These are phyloP conservation scores for Eueides isabella DNA, from an alignment of 1,140 invertebrate species.

Conservation along the genomic window DNA sequence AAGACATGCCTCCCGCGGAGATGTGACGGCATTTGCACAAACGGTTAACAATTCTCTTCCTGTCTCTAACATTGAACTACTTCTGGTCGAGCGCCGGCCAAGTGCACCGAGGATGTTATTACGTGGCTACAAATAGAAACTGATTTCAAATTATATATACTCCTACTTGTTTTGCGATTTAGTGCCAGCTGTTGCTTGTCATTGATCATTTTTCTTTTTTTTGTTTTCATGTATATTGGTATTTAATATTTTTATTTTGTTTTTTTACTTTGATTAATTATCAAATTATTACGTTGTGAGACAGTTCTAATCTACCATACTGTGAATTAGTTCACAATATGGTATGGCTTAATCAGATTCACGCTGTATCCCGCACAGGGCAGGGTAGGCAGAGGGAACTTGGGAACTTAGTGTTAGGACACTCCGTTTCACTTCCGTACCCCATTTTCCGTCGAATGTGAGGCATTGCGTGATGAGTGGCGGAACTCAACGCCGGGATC, in stretches of 20 bases:
- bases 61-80: conserved; percentile 78
- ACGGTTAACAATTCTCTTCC: conserved; percentile 70
- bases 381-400: no score
- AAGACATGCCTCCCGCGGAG: conserved; percentile 47
- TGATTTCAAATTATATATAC: conserved; percentile 42
- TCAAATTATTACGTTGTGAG: no score
- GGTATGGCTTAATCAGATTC: no score
- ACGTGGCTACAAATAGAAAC: conserved; percentile 62
- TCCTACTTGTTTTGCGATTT: conserved; percentile 37
- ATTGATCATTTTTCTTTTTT: neutral
- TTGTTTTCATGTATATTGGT: neutral
- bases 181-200: conserved; percentile 31
- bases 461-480: no score
- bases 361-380: no score
- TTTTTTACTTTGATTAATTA: no score
- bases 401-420: no score
- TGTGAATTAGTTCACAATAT: no score
- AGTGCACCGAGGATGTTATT: conserved; percentile 75
- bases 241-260: neutral
- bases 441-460: no score
- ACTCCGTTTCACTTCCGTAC: no score
- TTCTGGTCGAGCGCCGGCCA: conserved; percentile 66
- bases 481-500: no score
- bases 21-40: conserved; percentile 68
- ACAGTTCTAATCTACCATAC: no score